Evolutionary conservation across 2,888 invertebrate species (phyloP).

Genomic region (Volucella inflata): DNA sequence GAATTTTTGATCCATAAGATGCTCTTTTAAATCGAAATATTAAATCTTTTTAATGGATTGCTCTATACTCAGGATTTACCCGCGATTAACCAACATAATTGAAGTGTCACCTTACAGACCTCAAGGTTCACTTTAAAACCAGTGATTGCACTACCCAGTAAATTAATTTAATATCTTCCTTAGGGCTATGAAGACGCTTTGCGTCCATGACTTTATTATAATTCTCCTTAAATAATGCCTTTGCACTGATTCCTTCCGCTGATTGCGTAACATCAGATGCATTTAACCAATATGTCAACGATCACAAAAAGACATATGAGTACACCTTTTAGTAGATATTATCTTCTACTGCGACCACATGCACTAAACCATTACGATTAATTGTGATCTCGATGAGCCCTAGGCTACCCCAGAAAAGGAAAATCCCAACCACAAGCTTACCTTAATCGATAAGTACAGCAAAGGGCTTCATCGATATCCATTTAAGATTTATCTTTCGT

Average conservation of each 20-base stretch:
- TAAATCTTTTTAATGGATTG: too few species aligned
- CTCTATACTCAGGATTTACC: too few species aligned
- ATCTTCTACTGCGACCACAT: constrained; percentile 62
- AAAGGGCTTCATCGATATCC: constrained; percentile 9
- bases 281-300: constrained; percentile 52
- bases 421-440: constrained; percentile 8
- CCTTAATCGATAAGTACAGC: constrained; percentile 20
- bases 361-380: constrained; percentile 27
- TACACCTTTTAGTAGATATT: constrained; percentile 35
- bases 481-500: constrained; percentile 19
- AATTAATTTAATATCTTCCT: too few species aligned
- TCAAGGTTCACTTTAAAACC: too few species aligned
- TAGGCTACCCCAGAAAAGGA: constrained; percentile 17
- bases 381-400: constrained; percentile 49
- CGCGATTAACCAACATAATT: too few species aligned
- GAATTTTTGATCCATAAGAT: too few species aligned
- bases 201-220: constrained; percentile 11
- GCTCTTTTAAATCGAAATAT: too few species aligned
- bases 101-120: too few species aligned
- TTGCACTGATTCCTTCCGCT: constrained; percentile 11
- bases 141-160: too few species aligned
- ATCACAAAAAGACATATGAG: not conserved
- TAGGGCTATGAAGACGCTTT: too few species aligned
- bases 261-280: constrained; percentile 9
- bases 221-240: constrained; percentile 12